Base-by-base conservation (phyloP, 1,140 invertebrate species). In the Sitophilus oryzae region DNA sequence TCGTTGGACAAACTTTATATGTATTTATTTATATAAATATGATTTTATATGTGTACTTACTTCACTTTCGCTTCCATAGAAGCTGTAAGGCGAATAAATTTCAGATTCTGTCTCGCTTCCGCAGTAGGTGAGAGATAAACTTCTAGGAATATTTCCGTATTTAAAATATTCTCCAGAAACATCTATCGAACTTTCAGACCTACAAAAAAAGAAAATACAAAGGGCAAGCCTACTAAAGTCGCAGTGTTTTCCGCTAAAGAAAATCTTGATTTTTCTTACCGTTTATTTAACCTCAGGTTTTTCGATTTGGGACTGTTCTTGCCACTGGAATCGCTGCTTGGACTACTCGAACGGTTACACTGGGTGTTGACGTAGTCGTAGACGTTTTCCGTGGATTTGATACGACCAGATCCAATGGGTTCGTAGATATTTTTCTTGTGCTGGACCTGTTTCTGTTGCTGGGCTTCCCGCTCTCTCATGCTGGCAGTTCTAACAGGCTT, bases 401-500 rank as follows among this genome's bases (percentile, higher is more conserved):
- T 77, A 18, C 50, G 22, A 52, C 49, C 53, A 46, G 48, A 37
- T 10, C 61, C 61, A 3, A 66, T 56, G 9, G 63, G 53, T 51
- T 70, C 65, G 43, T 69, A 68, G 34, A 56, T 46, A 14, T 45
- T 56, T 20, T 57, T 53, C 40, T 53, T 59, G 11, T 57, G 25
- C 19, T 56, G 71, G 60, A 74, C 76, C 23, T 79, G 74, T 47
- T 82, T 70, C 63, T 82, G 80, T 60, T 81, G 67, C 58, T 78
- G 78, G 4, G 80, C 79, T 67, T 83, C 82, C 44, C 81, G 70
- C 68, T 89, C 86, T 63, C 86, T 76, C 83, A 89, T 86, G 67
- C 87, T 89, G 5, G 86, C 85, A 15, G 86, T 89, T 58, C 88
- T 76, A 67, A 89, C 85, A 5, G 88, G 88, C 72, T 91, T 91